Conservation (phyloP, 2,113 vertebrate genomes). For the Poeciliopsis retropinna region DNA sequence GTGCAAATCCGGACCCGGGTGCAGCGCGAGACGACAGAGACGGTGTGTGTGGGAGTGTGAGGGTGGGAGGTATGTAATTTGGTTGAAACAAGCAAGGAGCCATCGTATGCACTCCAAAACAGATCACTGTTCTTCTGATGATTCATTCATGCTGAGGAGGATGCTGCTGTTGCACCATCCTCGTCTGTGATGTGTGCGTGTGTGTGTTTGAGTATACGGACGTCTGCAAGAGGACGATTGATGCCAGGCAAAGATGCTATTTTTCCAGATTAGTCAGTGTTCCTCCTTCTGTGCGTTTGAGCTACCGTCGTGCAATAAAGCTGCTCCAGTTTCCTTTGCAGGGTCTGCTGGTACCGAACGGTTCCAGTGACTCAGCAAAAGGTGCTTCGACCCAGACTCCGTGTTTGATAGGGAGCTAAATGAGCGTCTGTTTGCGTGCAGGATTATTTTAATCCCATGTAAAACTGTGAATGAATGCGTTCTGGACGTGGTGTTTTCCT, state of each 20-base stretch:
- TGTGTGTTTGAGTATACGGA: slow-evolving; percentile 5
- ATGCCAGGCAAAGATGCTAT: slow-evolving; percentile 27
- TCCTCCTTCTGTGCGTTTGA: slow-evolving; percentile 28
- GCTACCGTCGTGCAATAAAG: slow-evolving; percentile 26
- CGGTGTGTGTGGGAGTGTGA: slow-evolving; percentile 1
- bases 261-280: slow-evolving; percentile 30
- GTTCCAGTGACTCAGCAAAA: slow-evolving; percentile 63
- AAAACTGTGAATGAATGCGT: slow-evolving; percentile 26
- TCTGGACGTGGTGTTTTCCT: neutral
- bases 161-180: slow-evolving; percentile 24
- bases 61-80: slow-evolving; percentile 11
- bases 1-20: neutral
- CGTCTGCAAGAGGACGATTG: slow-evolving; percentile 14
- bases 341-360: slow-evolving; percentile 20
- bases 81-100: slow-evolving; percentile 7
- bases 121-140: slow-evolving; percentile 52
- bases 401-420: slow-evolving; percentile 33
- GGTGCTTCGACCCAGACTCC: slow-evolving; percentile 24
- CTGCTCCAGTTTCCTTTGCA: slow-evolving; percentile 27
- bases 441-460: slow-evolving; percentile 29
- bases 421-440: slow-evolving; percentile 18
- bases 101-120: slow-evolving; percentile 21
- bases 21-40: slow-evolving; percentile 21
- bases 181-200: slow-evolving; percentile 8
- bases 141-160: slow-evolving; percentile 61